phyloP scores from a whole-genome alignment of 2,113 vertebrate genomes.

The Stegastes partitus region DNA sequence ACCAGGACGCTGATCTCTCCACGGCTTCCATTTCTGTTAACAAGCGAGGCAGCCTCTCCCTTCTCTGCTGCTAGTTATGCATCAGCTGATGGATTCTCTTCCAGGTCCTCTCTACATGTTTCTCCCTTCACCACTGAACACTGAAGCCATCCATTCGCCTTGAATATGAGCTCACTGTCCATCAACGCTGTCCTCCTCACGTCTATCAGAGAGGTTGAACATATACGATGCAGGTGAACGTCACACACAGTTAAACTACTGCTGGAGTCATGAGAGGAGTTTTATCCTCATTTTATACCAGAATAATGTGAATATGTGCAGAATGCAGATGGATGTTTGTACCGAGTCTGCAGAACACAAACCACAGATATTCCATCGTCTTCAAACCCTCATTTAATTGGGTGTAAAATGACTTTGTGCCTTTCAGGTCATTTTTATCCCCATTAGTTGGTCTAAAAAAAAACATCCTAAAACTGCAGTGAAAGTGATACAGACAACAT shows the following conservation, averaged over 20 bases:
- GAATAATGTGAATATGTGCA: not conserved
- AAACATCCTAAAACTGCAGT: not conserved
- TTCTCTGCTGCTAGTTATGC: conserved; percentile 11
- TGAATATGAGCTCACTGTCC: not conserved
- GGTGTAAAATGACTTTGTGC: not conserved
- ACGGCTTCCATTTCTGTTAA: conserved; percentile 30
- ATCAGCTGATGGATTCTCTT: conserved; percentile 24
- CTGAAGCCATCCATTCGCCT: not conserved
- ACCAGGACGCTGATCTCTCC: conserved; percentile 31
- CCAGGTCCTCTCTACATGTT: conserved; percentile 6
- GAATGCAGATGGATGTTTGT: not conserved
- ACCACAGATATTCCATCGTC: not conserved
- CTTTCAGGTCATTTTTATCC: not conserved
- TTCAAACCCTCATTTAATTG: no score
- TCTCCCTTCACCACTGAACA: conserved; percentile 1
- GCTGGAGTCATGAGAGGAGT: no score
- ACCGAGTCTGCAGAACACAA: not conserved
- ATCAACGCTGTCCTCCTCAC: not conserved
- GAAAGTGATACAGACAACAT: not conserved
- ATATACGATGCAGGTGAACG: not conserved
- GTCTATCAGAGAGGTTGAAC: not conserved
- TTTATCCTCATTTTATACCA: no score
- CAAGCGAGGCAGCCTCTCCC: conserved; percentile 35
- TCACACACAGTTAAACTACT: no score
- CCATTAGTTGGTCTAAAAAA: conserved; percentile 2